A percentile compares a stretch with the other conserved stretches of the same genome.
These are phyloP conservation scores for Holotrichia oblita DNA, from an alignment of 1,140 invertebrate species.

Conservation along the genomic window DNA sequence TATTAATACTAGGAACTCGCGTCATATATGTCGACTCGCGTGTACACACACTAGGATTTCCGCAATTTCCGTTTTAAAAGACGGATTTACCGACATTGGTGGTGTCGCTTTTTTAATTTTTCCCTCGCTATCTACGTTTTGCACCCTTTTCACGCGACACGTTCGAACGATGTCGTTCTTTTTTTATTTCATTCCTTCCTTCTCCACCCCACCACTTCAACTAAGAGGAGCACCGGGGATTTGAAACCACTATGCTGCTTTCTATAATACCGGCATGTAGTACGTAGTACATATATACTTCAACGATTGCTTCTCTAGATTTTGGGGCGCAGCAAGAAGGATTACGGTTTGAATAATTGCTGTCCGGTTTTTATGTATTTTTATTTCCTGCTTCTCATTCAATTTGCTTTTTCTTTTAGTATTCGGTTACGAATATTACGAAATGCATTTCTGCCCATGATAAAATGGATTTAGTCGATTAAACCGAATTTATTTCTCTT, in stretches of 20 bases:
- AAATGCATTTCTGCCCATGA: not conserved
- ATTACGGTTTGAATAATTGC: conserved; percentile 22
- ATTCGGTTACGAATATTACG: not conserved
- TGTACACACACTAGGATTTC: too few species aligned
- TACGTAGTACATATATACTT: not conserved
- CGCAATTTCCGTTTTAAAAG: not conserved
- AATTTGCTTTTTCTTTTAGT: not conserved
- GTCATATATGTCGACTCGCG: too few species aligned
- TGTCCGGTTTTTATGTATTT: conserved; percentile 21
- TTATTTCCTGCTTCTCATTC: not conserved
- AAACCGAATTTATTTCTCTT: conserved; percentile 8
- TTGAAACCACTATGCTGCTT: too few species aligned
- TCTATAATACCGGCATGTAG: not conserved
- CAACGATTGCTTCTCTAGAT: not conserved
- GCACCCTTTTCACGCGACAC: not conserved
- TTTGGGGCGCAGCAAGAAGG: not conserved
- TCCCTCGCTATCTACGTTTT: not conserved
- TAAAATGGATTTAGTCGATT: conserved; percentile 30
- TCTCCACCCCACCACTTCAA: not conserved
- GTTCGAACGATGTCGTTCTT: not conserved
- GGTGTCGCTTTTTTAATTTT: conserved; percentile 2
- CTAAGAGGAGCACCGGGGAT: too few species aligned
- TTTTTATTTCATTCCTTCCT: not conserved
- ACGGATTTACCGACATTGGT: not conserved
- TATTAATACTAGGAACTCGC: too few species aligned